phyloP scores from a whole-genome alignment of 2,797 vertebrate genomes.

The Scolopax rusticola region DNA sequence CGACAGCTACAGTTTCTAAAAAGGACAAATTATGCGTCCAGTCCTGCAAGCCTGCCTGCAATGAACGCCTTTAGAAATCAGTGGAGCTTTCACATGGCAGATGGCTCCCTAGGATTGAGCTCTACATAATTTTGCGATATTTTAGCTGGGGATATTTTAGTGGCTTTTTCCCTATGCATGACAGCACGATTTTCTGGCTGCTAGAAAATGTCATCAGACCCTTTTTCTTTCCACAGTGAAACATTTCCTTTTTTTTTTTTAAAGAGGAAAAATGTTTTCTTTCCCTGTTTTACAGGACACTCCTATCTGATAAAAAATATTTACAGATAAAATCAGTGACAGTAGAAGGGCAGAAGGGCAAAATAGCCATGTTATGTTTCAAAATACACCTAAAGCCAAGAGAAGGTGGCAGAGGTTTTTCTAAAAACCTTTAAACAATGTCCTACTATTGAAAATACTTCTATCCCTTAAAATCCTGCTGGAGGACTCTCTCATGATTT shows the following conservation, averaged over 20 bases:
- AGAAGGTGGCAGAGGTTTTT: neutral
- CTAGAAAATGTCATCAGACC: slow-evolving; percentile 64
- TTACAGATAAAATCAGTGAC: neutral
- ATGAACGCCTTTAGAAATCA: slow-evolving; percentile 43
- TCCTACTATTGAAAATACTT: neutral
- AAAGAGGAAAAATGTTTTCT: neutral
- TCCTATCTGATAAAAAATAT: neutral
- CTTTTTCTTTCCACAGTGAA: slow-evolving; percentile 40
- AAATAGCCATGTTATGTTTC: neutral
- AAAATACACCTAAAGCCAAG: neutral
- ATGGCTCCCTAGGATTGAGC: slow-evolving; percentile 59
- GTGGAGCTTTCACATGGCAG: slow-evolving; percentile 68
- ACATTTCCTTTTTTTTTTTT: neutral
- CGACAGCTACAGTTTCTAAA: slow-evolving; percentile 35
- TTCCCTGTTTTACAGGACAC: neutral
- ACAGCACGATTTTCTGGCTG: slow-evolving; percentile 61
- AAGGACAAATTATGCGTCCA: slow-evolving; percentile 61
- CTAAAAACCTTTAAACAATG: neutral
- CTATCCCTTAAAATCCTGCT: neutral
- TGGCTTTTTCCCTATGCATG: slow-evolving; percentile 64
- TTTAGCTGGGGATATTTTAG: slow-evolving; percentile 69
- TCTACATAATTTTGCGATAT: slow-evolving; percentile 61
- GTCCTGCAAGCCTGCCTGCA: slow-evolving; percentile 52
- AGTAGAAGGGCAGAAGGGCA: neutral
- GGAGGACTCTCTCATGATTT: neutral